Conservation (phyloP, 1,140 invertebrate species). For the Drosophila ananassae region DNA sequence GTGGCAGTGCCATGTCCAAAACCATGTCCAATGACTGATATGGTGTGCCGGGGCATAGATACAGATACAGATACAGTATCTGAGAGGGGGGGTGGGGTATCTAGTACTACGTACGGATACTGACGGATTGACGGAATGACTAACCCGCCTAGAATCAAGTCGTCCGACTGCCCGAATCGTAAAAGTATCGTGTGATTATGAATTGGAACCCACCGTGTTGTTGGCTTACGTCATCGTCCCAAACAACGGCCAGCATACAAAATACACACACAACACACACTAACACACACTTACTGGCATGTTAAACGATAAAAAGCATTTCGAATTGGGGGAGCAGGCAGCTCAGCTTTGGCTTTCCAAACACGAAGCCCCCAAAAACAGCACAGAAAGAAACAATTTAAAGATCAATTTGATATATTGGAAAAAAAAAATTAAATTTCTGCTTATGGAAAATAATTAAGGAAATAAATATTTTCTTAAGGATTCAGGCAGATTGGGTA, state of each 20-base stretch:
- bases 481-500: no score
- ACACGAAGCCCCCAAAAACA: conserved; percentile 59
- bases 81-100: no score
- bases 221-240: conserved; percentile 74
- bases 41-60: conserved; percentile 48
- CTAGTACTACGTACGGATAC: neutral
- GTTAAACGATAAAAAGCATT: conserved; percentile 70
- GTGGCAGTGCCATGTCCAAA: conserved; percentile 46
- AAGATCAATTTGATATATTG: neutral
- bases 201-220: conserved; percentile 66
- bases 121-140: conserved; percentile 24
- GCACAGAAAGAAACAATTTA: conserved; percentile 17
- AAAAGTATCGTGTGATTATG: conserved; percentile 78
- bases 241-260: conserved; percentile 57
- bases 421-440: neutral
- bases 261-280: conserved; percentile 29
- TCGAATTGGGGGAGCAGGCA: conserved; percentile 65
- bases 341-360: conserved; percentile 61
- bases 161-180: conserved; percentile 17
- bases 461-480: no score
- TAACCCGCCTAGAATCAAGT: conserved; percentile 46
- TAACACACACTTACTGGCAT: conserved; percentile 25
- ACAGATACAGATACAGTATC: conserved; percentile 33
- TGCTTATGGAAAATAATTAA: no score
- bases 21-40: conserved; percentile 62